Conservation (phyloP, 2,888 invertebrate genomes). For the Dorcus hopei region DNA sequence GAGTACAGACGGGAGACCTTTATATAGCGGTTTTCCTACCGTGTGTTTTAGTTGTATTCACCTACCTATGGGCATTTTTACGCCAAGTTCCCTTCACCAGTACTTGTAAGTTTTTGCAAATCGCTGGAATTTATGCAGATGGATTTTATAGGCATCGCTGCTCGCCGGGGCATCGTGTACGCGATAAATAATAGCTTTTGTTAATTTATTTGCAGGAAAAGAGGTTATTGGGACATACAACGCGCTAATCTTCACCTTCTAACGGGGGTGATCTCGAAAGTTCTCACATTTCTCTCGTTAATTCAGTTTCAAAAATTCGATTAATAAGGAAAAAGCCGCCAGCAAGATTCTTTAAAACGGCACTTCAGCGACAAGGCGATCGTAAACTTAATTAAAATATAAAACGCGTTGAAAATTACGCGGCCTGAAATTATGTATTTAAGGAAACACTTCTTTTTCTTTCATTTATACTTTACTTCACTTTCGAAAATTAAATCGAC, state of each 20-base stretch:
- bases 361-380: too few relatives aligned
- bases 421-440: too few relatives aligned
- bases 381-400: too few relatives aligned
- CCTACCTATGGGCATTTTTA: conserved; percentile 34
- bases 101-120: conserved; percentile 18
- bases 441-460: too few relatives aligned
- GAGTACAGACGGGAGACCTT: conserved; percentile 29
- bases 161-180: conserved; percentile 1
- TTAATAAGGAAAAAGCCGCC: too few relatives aligned
- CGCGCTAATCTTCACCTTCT: conserved; percentile 5
- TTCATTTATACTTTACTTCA: too few relatives aligned
- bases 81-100: conserved; percentile 32
- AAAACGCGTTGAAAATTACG: too few relatives aligned
- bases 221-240: conserved; percentile 23
- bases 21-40: conserved; percentile 29
- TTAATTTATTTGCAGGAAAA: conserved; percentile 17
- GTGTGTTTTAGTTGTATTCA: conserved; percentile 27
- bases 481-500: too few relatives aligned
- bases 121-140: conserved; percentile 15
- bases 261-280: conserved; percentile 2
- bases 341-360: too few relatives aligned
- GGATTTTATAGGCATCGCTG: conserved; percentile 15
- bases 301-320: too few relatives aligned
- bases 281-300: too few relatives aligned
- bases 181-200: conserved; percentile 15